Evolutionary conservation across 2,797 vertebrate genomes (phyloP).

Genomic region (Tokudaia muenninki): DNA sequence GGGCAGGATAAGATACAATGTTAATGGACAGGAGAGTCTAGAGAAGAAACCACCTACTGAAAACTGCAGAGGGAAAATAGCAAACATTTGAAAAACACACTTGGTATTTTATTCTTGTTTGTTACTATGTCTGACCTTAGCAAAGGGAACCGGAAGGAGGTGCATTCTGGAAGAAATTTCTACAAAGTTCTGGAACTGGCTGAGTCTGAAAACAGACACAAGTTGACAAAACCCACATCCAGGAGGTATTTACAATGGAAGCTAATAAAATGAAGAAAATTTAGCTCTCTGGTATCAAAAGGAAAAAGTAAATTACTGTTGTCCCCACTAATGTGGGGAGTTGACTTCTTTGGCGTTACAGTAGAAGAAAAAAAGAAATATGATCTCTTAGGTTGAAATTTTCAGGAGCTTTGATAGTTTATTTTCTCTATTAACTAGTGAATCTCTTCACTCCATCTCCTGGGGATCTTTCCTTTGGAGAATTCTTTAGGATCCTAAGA

Average conservation of each 20-base stretch:
- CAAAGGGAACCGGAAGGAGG: not conserved
- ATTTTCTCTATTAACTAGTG: not conserved
- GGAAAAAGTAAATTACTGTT: not conserved
- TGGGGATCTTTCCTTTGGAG: not conserved
- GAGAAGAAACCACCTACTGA: not conserved
- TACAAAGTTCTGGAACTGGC: not conserved
- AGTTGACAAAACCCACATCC: not conserved
- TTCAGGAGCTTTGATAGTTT: conserved; percentile 45
- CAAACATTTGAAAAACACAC: conserved; percentile 19
- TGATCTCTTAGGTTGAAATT: conserved; percentile 10
- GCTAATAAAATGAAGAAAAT: not conserved
- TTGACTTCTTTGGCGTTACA: not conserved
- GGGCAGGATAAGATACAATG: conserved; percentile 2
- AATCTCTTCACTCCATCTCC: conserved; percentile 5
- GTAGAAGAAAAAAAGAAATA: not conserved
- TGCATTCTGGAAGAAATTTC: conserved; percentile 28
- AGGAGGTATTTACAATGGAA: conserved; percentile 13
- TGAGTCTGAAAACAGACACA: conserved; percentile 23
- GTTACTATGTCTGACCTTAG: conserved; percentile 59
- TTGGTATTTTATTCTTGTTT: not conserved
- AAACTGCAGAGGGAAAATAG: not conserved
- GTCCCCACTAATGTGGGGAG: not conserved
- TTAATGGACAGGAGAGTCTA: not conserved
- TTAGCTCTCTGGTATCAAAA: not conserved
- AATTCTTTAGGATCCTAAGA: not conserved